Conservation (phyloP, 1,140 invertebrate genomes). For the Magallana gigas region DNA sequence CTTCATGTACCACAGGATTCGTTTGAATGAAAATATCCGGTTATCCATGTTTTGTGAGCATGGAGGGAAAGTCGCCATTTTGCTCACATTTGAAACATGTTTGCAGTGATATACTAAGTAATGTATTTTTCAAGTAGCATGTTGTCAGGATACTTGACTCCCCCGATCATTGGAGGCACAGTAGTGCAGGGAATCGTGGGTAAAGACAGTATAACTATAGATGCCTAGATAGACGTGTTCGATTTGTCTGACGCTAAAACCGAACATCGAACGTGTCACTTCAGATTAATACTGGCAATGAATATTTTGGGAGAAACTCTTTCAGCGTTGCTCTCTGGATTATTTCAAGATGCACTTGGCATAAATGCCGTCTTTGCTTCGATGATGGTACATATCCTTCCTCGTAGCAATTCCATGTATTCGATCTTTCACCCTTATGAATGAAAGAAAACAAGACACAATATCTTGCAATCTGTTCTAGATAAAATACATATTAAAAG, state of each 20-base stretch:
- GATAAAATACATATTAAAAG: slow-evolving; percentile 59
- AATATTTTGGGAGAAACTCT: slow-evolving; percentile 77
- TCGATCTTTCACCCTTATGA: slow-evolving; percentile 65
- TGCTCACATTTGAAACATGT: slow-evolving; percentile 75
- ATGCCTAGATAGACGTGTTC: slow-evolving; percentile 74
- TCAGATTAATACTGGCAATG: slow-evolving; percentile 76
- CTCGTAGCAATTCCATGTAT: slow-evolving; percentile 64
- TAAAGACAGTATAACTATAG: slow-evolving; percentile 78
- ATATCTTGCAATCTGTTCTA: slow-evolving; percentile 61
- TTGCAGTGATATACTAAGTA: slow-evolving; percentile 64
- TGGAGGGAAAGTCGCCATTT: slow-evolving; percentile 77
- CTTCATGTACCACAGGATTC: slow-evolving; percentile 74
- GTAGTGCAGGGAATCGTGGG: slow-evolving; percentile 73
- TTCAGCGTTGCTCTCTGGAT: slow-evolving; percentile 73
- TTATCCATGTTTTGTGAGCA: slow-evolving; percentile 76
- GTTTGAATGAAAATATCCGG: slow-evolving; percentile 77
- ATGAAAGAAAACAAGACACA: slow-evolving; percentile 56
- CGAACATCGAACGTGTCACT: slow-evolving; percentile 66
- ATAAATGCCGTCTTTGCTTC: slow-evolving; percentile 68
- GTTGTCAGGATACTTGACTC: slow-evolving; percentile 50
- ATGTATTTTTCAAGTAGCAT: slow-evolving; percentile 72
- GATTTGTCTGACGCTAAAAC: slow-evolving; percentile 71
- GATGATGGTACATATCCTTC: slow-evolving; percentile 62
- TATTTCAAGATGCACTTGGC: slow-evolving; percentile 67
- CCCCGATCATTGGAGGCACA: slow-evolving; percentile 71